Base-by-base conservation (phyloP, 2,113 vertebrate species). In the Grallaria varia region DNA sequence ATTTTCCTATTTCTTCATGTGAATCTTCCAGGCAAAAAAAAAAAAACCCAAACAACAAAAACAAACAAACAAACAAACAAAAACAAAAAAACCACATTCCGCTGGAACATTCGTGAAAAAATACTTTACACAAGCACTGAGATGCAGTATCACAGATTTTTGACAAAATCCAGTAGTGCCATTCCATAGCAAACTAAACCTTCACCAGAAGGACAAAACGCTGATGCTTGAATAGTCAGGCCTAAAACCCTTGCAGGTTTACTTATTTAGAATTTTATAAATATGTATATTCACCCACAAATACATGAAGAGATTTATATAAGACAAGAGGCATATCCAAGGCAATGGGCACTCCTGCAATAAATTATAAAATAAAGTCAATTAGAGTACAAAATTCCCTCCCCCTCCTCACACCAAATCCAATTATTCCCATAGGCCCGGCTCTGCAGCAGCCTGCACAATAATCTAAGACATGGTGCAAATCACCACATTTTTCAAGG, bases 351-450 rank as follows among this genome's bases (percentile, higher is more conserved):
- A 31, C 28, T 82, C 42, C 35, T 68, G 66, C 45, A 84, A 94
- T 95, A 93, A 94, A 89, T 91, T 93, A 95, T 37, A 96, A 95
- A 96, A 96, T 94, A 93, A 95, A 95, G 94, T 89, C 87, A 97
- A 96, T 96, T 95, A 94, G 84, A 96, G 71, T 16, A 89, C 42
- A 89, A 89, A 94, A 89, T 53, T 87, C 81, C 84, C 87, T 89
- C 91, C 92, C 85, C 62, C 92, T 94, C 55, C 63, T 90, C 81
- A 69, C 69, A 76, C 78, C 71, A 94, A 96, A 95, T 91, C 93
- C 78, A 95, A 96, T 96, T 96, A 94, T 59, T 89, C 84, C 79
- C 12, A 0, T 16, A 89, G 71, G 78, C 24, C n/a, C 0, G 6
- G 79, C 77, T 75, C 78, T 1, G 2, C 66, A 75, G 74, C 74